These are phyloP conservation scores for Malthinus seriepunctatus DNA, from an alignment of 2,888 invertebrate genomes.

Conservation along the genomic window DNA sequence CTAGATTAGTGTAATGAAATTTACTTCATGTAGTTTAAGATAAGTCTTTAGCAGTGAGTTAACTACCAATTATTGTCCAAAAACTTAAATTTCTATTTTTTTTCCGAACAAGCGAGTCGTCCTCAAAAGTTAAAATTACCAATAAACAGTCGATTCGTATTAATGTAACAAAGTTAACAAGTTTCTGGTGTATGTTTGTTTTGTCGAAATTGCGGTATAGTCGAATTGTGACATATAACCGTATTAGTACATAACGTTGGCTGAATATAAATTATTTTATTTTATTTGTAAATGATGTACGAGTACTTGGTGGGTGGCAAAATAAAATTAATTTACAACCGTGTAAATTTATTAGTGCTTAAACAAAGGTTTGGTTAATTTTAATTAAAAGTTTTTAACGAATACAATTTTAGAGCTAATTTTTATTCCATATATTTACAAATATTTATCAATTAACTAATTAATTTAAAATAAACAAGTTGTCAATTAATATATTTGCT, in stretches of 20 bases:
- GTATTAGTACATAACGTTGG: conserved; percentile 9
- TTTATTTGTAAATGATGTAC: conserved; percentile 9
- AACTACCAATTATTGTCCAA: no score
- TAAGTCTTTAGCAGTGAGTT: no score
- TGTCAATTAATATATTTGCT: no score
- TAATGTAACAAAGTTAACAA: conserved; percentile 8
- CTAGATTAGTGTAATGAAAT: no score
- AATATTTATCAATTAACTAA: no score
- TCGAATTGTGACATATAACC: conserved; percentile 9
- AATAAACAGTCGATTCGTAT: conserved; percentile 10
- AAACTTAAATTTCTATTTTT: no score
- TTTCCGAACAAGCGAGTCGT: no score
- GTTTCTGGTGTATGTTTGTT: conserved; percentile 6
- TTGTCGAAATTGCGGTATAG: background rate
- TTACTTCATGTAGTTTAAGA: no score
- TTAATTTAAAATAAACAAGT: no score
- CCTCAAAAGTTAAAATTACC: conserved; percentile 14
- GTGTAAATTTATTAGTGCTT: conserved; percentile 10
- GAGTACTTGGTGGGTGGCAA: background rate
- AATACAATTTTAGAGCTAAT: background rate
- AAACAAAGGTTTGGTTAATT: conserved; percentile 3
- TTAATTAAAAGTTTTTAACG: background rate
- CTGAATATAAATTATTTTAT: conserved; percentile 14
- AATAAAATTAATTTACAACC: conserved; percentile 7
- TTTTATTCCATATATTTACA: no score